Percentiles rank a stretch among this genome's conserved stretches.
Evolutionary conservation across 1,140 invertebrate species (phyloP).

Genomic region (Diprion similis): DNA sequence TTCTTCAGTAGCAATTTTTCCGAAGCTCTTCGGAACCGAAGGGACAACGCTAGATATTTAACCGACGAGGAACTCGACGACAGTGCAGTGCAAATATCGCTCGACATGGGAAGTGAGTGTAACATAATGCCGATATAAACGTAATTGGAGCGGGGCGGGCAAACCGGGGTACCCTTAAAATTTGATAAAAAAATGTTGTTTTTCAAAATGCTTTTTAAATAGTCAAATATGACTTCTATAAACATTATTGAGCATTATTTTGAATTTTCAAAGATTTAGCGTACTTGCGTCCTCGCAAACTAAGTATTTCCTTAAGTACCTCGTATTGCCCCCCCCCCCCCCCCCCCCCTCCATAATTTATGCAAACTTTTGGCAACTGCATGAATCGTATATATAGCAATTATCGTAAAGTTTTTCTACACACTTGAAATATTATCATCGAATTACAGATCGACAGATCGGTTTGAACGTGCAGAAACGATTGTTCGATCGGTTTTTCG

Average conservation of each 20-base stretch:
- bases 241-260: too few species aligned
- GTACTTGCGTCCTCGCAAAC: too few species aligned
- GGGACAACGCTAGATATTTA: constrained; percentile 62
- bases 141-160: too few species aligned
- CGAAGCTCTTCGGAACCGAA: constrained; percentile 63
- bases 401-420: background rate
- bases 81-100: constrained; percentile 70
- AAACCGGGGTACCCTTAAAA: too few species aligned
- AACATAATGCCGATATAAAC: constrained; percentile 17
- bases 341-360: background rate
- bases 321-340: background rate
- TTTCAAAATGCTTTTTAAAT: too few species aligned
- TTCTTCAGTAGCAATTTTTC: constrained; percentile 81
- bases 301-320: too few species aligned
- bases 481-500: constrained; percentile 69
- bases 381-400: constrained; percentile 11
- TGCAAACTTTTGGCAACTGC: too few species aligned
- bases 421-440: background rate
- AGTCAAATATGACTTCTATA: background rate
- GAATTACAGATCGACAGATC: constrained; percentile 73
- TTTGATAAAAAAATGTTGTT: too few species aligned
- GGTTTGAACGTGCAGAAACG: constrained; percentile 69
- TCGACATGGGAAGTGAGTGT: constrained; percentile 76
- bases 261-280: too few species aligned
- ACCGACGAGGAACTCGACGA: constrained; percentile 61